Evolutionary conservation across 2,888 invertebrate genomes (phyloP).

Genomic region (Drosophila rellima): DNA sequence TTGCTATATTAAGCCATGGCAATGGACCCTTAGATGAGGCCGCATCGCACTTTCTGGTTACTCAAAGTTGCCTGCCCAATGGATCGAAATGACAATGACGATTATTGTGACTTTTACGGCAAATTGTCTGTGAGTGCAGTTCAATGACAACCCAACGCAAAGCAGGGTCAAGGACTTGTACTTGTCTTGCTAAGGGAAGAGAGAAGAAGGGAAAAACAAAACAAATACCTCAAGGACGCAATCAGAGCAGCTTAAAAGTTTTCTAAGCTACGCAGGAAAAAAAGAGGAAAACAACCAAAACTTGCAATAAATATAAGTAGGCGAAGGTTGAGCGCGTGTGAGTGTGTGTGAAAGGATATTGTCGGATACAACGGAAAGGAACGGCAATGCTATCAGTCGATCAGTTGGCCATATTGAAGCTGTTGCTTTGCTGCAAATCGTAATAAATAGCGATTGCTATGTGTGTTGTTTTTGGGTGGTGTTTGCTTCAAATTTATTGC

Average conservation of each 20-base stretch:
- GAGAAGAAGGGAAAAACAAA: constrained; percentile 30
- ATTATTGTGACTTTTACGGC: constrained; percentile 69
- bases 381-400: constrained; percentile 41
- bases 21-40: constrained; percentile 42
- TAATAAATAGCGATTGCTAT: constrained; percentile 59
- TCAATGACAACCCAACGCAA: constrained; percentile 39
- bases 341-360: constrained; percentile 23
- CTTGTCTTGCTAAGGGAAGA: too few relatives aligned
- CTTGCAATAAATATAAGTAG: constrained; percentile 56
- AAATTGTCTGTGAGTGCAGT: constrained; percentile 70
- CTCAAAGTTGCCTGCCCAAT: constrained; percentile 53
- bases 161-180: constrained; percentile 68
- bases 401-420: constrained; percentile 64
- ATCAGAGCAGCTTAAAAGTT: constrained; percentile 68
- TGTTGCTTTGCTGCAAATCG: constrained; percentile 63
- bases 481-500: constrained; percentile 60
- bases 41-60: constrained; percentile 46
- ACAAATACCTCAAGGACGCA: constrained; percentile 56
- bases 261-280: constrained; percentile 33
- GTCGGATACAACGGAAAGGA: constrained; percentile 11
- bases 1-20: constrained; percentile 64
- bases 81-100: constrained; percentile 60
- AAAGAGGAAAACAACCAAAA: constrained; percentile 27
- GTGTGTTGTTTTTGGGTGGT: constrained; percentile 33
- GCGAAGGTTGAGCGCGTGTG: background rate